phyloP scores from a whole-genome alignment of 2,888 invertebrate species.

The Ochropacha duplaris region DNA sequence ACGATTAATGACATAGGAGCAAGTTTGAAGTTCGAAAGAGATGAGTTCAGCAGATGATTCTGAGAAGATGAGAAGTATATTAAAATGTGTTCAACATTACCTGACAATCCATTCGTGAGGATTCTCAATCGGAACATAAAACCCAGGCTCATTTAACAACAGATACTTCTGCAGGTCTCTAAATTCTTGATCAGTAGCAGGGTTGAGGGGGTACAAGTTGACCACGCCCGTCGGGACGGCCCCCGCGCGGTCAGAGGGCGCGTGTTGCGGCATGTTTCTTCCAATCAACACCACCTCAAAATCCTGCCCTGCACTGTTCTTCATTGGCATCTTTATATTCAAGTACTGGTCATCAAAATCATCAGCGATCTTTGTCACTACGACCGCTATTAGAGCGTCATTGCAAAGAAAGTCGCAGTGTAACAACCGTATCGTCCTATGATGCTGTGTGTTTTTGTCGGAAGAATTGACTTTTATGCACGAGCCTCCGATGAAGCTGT shows the following conservation, averaged over 20 bases:
- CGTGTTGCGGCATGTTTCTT: conserved; percentile 23
- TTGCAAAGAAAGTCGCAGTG: conserved; percentile 60
- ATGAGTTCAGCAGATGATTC: not conserved
- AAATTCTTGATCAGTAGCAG: conserved; percentile 21
- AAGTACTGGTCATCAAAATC: conserved; percentile 46
- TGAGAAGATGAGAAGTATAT: conserved; percentile 7
- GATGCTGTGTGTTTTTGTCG: conserved; percentile 37
- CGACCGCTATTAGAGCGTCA: conserved; percentile 53
- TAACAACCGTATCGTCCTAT: conserved; percentile 52
- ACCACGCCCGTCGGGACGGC: conserved; percentile 11
- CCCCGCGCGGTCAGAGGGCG: conserved; percentile 2
- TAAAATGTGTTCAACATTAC: conserved; percentile 30
- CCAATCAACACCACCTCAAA: conserved; percentile 43
- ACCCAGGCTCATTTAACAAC: conserved; percentile 56
- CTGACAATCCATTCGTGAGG: conserved; percentile 64
- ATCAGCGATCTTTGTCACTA: conserved; percentile 57
- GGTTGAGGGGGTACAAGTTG: conserved; percentile 33
- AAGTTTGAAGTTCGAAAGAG: no score
- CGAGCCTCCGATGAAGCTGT: conserved; percentile 79
- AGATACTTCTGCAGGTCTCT: conserved; percentile 52
- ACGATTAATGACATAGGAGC: no score
- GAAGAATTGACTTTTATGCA: conserved; percentile 72
- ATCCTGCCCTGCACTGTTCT: conserved; percentile 19
- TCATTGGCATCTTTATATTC: conserved; percentile 45
- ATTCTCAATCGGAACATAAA: conserved; percentile 69